A percentile compares a stretch with the other conserved stretches of the same genome.
These are phyloP conservation scores for Polydrusus tereticollis DNA, from an alignment of 2,888 invertebrate species.

Conservation along the genomic window DNA sequence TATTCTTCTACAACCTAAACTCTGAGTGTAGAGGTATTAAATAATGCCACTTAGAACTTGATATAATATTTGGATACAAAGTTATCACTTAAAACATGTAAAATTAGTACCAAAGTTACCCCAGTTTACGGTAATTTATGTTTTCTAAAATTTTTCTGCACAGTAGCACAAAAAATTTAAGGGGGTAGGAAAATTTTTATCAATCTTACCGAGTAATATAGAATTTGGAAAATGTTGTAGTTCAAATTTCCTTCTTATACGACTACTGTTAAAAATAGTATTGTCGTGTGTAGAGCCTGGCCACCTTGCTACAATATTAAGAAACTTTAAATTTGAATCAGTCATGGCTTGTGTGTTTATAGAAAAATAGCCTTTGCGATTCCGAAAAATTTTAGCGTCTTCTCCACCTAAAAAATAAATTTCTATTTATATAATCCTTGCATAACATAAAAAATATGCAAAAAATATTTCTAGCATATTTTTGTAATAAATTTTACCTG, in stretches of 20 bases:
- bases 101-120: too few species aligned
- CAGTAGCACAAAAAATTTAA: too few species aligned
- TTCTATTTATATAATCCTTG: too few species aligned
- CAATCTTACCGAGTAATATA: not conserved
- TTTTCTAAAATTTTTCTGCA: too few species aligned
- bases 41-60: too few species aligned
- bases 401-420: not conserved
- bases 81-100: too few species aligned
- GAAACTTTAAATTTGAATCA: conserved; percentile 28
- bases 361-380: conserved; percentile 22
- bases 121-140: too few species aligned
- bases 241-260: not conserved
- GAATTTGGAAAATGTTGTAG: not conserved
- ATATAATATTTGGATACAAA: too few species aligned
- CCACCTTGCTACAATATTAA: not conserved
- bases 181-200: not conserved
- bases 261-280: not conserved
- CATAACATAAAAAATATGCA: too few species aligned
- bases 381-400: conserved; percentile 4
- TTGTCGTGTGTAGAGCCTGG: not conserved
- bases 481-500: conserved; percentile 13
- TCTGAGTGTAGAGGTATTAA: too few species aligned
- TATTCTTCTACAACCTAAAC: too few species aligned
- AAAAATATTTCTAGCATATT: too few species aligned
- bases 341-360: conserved; percentile 19